Evolutionary conservation across 2,888 invertebrate species (phyloP).

Genomic region (Nudaria mundana): DNA sequence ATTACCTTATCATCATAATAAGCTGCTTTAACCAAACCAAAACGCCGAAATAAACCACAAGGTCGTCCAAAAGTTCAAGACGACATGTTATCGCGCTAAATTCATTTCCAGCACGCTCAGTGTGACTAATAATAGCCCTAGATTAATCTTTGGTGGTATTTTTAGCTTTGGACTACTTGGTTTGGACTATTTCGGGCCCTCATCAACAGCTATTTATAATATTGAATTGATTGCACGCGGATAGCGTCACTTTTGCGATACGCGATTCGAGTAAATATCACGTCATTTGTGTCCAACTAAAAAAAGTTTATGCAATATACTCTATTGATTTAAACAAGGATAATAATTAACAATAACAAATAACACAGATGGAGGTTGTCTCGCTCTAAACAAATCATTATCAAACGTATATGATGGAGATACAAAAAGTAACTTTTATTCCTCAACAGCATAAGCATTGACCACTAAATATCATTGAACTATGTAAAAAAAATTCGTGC

Average conservation of each 20-base stretch:
- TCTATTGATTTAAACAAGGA: no score
- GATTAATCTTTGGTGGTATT: slow-evolving; percentile 26
- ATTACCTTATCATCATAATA: slow-evolving; percentile 1
- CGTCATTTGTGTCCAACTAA: not conserved
- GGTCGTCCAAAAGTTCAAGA: slow-evolving; percentile 19
- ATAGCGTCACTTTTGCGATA: not conserved
- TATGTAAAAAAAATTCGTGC: no score
- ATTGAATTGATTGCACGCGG: slow-evolving; percentile 6
- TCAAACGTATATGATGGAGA: no score
- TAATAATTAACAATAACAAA: no score
- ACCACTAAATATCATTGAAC: no score
- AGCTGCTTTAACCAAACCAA: slow-evolving; percentile 2
- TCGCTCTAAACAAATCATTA: no score
- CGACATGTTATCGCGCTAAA: slow-evolving; percentile 9
- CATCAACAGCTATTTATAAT: slow-evolving; percentile 14
- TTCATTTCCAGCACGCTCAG: slow-evolving; percentile 18
- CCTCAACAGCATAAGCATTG: no score
- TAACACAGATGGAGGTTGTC: no score
- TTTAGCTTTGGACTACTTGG: slow-evolving; percentile 22
- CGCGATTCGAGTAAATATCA: not conserved
- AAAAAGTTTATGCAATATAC: no score
- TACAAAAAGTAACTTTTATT: no score
- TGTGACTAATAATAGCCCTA: slow-evolving; percentile 27
- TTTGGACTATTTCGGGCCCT: slow-evolving; percentile 27
- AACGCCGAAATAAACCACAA: slow-evolving; percentile 15